phyloP scores from a whole-genome alignment of 2,797 vertebrate genomes.

The Hippocampus kuda region DNA sequence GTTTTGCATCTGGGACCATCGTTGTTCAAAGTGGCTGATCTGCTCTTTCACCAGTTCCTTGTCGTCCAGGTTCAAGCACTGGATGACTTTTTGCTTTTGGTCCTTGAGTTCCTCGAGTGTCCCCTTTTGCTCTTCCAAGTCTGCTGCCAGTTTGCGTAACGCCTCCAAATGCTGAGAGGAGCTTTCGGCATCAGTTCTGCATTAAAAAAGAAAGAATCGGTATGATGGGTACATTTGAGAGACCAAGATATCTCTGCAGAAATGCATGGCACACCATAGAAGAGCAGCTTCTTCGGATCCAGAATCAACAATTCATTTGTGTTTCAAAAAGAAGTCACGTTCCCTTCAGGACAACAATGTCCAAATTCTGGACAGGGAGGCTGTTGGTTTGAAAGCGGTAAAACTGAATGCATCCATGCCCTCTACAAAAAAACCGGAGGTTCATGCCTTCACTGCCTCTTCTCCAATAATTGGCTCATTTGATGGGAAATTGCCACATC shows the following conservation, averaged over 20 bases:
- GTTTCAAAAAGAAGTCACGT: too few relatives aligned
- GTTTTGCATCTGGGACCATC: constrained; percentile 87
- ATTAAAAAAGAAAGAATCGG: constrained; percentile 6
- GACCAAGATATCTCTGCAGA: background rate
- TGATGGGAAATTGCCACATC: too few relatives aligned
- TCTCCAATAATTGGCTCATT: too few relatives aligned
- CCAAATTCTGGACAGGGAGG: too few relatives aligned
- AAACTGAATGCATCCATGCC: too few relatives aligned
- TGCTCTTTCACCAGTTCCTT: constrained; percentile 91
- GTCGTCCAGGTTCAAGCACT: constrained; percentile 86
- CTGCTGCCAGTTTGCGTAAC: constrained; percentile 73
- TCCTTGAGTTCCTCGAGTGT: constrained; percentile 85
- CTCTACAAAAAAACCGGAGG: too few relatives aligned
- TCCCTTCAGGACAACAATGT: too few relatives aligned
- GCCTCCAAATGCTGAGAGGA: constrained; percentile 84
- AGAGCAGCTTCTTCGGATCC: too few relatives aligned
- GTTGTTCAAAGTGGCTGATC: constrained; percentile 83
- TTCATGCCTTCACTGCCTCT: too few relatives aligned
- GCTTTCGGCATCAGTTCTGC: constrained; percentile 89
- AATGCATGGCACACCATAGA: too few relatives aligned
- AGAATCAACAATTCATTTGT: too few relatives aligned
- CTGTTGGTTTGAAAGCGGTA: too few relatives aligned
- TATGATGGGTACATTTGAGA: background rate
- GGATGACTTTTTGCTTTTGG: constrained; percentile 81
- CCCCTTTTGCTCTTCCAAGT: constrained; percentile 75